Evolutionary conservation across 2,113 vertebrate genomes (phyloP).

Genomic region (Platysternon megacephalum): DNA sequence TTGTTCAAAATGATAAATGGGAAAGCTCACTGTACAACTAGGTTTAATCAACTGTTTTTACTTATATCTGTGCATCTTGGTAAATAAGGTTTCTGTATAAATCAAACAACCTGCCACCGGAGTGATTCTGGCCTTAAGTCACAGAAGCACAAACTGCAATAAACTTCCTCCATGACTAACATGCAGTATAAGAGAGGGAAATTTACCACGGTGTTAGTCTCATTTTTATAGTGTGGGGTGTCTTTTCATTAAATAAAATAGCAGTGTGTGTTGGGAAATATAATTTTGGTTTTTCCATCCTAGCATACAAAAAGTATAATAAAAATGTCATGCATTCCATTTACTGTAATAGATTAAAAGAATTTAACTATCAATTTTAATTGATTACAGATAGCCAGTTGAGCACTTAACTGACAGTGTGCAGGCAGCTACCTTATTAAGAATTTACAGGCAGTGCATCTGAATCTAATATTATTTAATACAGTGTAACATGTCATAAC

Average conservation of each 20-base stretch:
- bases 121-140: background rate
- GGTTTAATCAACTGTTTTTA: background rate
- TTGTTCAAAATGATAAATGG: background rate
- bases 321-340: background rate
- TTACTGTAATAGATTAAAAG: conserved; percentile 45
- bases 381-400: conserved; percentile 55
- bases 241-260: conserved; percentile 13
- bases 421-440: conserved; percentile 54
- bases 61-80: background rate
- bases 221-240: background rate
- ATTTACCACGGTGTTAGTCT: background rate
- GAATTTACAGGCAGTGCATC: conserved; percentile 31
- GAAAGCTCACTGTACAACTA: background rate
- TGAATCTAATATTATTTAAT: conserved; percentile 33
- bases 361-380: conserved; percentile 54
- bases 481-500: background rate
- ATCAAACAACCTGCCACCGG: background rate
- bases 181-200: background rate
- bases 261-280: conserved; percentile 5
- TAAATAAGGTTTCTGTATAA: background rate
- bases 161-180: background rate
- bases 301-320: background rate
- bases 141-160: background rate
- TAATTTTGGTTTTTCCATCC: background rate
- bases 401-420: conserved; percentile 56